Percentiles rank a stretch among this genome's conserved stretches.
These are phyloP conservation scores for Pseudomyrmex pallidus DNA, from an alignment of 1,140 invertebrate species.

Conservation along the genomic window DNA sequence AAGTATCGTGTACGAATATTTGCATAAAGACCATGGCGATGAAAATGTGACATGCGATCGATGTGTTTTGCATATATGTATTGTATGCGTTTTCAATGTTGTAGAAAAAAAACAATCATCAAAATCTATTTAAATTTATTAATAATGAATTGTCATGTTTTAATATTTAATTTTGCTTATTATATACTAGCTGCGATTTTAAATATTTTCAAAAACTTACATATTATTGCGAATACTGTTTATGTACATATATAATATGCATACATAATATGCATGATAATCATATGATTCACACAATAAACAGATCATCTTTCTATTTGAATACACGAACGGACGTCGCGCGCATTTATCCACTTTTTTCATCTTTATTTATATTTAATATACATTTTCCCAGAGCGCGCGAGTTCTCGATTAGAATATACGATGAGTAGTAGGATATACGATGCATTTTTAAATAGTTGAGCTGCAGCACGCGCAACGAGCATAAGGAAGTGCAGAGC, in stretches of 20 bases:
- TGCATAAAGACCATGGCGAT: constrained; percentile 61
- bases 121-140: background rate
- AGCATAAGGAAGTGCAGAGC: background rate
- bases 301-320: constrained; percentile 18
- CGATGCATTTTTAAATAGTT: constrained; percentile 9
- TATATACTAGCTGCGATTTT: background rate
- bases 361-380: constrained; percentile 32
- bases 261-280: background rate
- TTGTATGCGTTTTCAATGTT: constrained; percentile 27
- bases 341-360: constrained; percentile 30
- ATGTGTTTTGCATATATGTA: background rate
- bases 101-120: background rate
- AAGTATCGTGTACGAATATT: constrained; percentile 66
- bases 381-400: background rate
- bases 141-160: too few relatives aligned
- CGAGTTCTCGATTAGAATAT: background rate
- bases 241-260: background rate
- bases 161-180: background rate
- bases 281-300: constrained; percentile 6
- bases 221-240: background rate
- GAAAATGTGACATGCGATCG: constrained; percentile 65
- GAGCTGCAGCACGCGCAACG: background rate
- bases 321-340: constrained; percentile 13
- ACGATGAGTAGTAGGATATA: background rate
- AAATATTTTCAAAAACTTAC: background rate